Base-by-base conservation (phyloP, 2,888 invertebrate species). In the Ryuthela nishihirai region DNA sequence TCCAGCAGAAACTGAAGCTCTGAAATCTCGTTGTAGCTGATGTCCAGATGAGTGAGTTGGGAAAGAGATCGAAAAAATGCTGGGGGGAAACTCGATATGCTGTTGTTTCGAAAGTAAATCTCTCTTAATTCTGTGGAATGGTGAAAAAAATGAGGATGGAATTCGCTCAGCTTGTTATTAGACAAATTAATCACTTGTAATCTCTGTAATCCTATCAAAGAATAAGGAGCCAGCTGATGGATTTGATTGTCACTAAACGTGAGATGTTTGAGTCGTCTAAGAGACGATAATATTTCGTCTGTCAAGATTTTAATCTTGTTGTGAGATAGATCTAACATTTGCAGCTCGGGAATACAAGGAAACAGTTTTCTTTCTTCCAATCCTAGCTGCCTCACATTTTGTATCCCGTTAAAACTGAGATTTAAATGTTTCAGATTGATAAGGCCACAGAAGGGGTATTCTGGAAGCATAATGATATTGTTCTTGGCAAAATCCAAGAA, bases 81-180 rank as follows among this genome's bases (percentile, higher is more conserved):
- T 1, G 90, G 88, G 65, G 90, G 87, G 65, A 93, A 79, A 38
- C 87, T 85, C 73, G 86, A 85, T 69, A 94, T 85, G 21, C 90
- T 88, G 79, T 93, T 93, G 76, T 92, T 92, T 75, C 89, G 88
- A 72, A 92, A 78, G 76, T 90, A 86, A 71, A 93, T 85, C 77
- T 92, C 91, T 76, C 87, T 88, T 69, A 93, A 77, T 66, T 85
- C 83, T 64, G 82, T 78, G 12, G 84, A 83, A 32, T 83, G 82
- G 54, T 82, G 53, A 89, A 94, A 90, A 56, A 91, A 75, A 41
- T 85, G 85, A 69, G 87, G 84, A 1, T 93, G 92, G 71, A 94
- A 75, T 21, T 84, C 82, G 68, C 85, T 85, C 69, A 95, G 77
- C 65, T 83, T 83, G 75, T 95, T 95, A 73, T 86, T 85, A 68